Evolutionary conservation across 2,797 vertebrate genomes (phyloP).

Genomic region (Smutsia temminckii): DNA sequence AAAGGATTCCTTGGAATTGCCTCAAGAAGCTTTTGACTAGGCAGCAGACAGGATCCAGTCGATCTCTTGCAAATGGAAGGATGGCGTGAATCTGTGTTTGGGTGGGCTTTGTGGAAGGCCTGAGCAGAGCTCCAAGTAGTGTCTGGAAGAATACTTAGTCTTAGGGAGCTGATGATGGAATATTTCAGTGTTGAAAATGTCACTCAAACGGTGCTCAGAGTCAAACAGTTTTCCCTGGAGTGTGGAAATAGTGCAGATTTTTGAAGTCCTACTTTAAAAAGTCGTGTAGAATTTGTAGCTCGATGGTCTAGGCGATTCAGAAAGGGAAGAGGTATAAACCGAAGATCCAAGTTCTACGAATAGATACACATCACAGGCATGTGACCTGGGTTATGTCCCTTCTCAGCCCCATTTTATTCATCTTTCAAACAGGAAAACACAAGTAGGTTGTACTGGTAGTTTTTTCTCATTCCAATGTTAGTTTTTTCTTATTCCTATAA

Average conservation of each 20-base stretch:
- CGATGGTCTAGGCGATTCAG: background rate
- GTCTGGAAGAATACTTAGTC: background rate
- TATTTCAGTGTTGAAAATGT: background rate
- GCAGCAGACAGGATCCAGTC: background rate
- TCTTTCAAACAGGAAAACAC: background rate
- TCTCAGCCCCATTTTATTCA: background rate
- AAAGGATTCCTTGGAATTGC: slow-evolving; percentile 76
- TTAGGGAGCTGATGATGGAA: background rate
- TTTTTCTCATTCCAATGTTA: background rate
- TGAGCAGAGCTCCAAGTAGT: background rate
- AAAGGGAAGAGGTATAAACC: background rate
- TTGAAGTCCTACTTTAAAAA: background rate
- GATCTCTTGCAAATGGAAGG: slow-evolving; percentile 13
- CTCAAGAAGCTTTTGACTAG: slow-evolving; percentile 73
- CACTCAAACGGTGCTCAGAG: background rate
- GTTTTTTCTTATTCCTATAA: background rate
- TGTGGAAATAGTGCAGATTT: background rate
- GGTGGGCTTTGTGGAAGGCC: background rate
- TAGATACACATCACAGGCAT: background rate
- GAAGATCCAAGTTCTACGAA: background rate
- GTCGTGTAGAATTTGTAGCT: background rate
- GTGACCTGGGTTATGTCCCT: background rate
- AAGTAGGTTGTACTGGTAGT: background rate
- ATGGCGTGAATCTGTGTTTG: background rate
- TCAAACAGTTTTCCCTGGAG: background rate